Evolutionary conservation across 2,113 vertebrate genomes (phyloP), one percentile per base, ranked within the genome.

Genomic region (Mionectes macconnelli): DNA sequence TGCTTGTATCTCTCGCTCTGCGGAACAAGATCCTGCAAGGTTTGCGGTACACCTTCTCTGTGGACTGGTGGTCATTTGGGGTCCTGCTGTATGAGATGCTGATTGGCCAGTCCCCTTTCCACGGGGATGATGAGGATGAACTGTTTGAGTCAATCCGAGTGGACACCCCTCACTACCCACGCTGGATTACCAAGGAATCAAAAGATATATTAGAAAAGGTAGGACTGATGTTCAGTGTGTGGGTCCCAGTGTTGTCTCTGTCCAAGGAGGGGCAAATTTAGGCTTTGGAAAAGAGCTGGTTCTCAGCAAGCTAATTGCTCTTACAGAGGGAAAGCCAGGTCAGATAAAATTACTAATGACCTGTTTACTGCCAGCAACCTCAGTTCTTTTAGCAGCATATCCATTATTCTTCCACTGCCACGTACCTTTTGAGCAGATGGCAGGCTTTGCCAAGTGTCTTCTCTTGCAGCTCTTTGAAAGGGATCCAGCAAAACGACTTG

Each of bases 11-110:
- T 44, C 47, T 66, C 28, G 24, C 17, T 31, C 10, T 23, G 23
- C 2, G 64, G 33, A 57, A 30, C 56, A 79, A 99, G 99, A 99
- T 99, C 91, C 97, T 99, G 78, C 98, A 99, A 91, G 99, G 99
- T 23, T 97, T 99, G 92, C 98, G 98, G 69, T 99, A 99, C 97
- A 98, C 99, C 0, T 99, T 99, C 98, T 99, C 99, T 0, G 99
- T 99, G 81, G 99, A 99, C 98, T 99, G 99, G 99, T 99, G 99
- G 99, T 99, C 99, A 0, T 99, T 99, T 7, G 99, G 99, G 27
- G 99, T 99, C 76, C 96, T 99, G 87, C 98, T 99, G 10, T 99
- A 99, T 0, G 99, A 99, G 97, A 99, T 99, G 99, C 98, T 99
- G 42, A 98, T 99, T 28, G 99, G 99, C 42, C 99, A 99, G 88